These are phyloP conservation scores for Pionites leucogaster DNA, from an alignment of 2,113 vertebrate genomes.

Conservation along the genomic window DNA sequence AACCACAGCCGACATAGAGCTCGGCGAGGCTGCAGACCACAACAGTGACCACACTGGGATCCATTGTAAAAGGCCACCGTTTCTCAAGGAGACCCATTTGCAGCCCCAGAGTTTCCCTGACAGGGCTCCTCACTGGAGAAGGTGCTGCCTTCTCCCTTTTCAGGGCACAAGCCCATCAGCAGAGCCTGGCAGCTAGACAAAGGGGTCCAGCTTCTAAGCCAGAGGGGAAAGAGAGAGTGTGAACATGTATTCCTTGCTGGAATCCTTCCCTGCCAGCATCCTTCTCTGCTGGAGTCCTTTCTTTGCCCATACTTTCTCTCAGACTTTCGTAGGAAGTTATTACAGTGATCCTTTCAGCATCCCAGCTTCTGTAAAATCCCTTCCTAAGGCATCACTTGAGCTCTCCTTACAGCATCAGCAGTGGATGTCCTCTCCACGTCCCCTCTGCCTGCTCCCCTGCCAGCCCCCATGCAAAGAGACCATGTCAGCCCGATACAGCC, in stretches of 20 bases:
- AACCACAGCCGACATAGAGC: accelerated
- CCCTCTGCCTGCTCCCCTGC: accelerated
- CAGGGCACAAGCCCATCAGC: background rate
- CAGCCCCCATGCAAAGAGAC: background rate
- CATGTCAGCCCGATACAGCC: background rate
- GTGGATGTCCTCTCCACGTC: background rate
- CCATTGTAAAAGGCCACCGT: background rate
- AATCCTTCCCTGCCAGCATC: background rate
- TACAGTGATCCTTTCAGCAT: background rate
- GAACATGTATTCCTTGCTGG: background rate
- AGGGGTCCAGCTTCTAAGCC: background rate
- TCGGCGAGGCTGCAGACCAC: accelerated
- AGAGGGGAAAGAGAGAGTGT: background rate
- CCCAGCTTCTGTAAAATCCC: background rate
- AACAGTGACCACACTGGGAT: accelerated
- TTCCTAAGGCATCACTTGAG: background rate
- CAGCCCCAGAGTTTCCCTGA: background rate
- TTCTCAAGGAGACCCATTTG: background rate
- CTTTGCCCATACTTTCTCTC: background rate
- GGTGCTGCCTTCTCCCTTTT: background rate
- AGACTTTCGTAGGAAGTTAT: background rate
- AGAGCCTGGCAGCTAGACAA: background rate
- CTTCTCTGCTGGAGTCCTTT: background rate
- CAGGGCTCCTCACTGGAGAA: background rate
- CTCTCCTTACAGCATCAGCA: background rate